Percentiles rank a stretch among this genome's conserved stretches.
phyloP scores from a whole-genome alignment of 2,797 vertebrate genomes.

The Eptatretus atami region DNA sequence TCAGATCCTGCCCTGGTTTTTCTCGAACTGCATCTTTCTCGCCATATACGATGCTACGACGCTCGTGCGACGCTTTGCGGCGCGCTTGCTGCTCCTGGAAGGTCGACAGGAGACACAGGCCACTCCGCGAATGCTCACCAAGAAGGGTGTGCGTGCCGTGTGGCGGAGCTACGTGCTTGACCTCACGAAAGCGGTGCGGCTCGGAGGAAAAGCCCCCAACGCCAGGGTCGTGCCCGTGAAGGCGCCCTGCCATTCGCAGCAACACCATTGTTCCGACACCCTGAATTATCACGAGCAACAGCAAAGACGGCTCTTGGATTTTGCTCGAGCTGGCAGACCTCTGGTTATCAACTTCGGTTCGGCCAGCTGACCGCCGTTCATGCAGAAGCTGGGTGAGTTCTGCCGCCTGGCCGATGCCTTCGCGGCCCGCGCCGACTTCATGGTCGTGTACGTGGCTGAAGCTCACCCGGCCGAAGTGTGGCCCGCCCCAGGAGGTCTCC shows the following conservation, averaged over 20 bases:
- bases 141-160: constrained; percentile 58
- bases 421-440: constrained; percentile 62
- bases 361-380: constrained; percentile 86
- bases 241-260: not conserved
- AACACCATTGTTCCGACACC: too few species aligned
- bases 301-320: constrained; percentile 48
- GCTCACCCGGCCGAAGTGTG: constrained; percentile 86
- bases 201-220: constrained; percentile 64
- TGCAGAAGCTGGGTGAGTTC: constrained; percentile 60
- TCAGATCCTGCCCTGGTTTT: constrained; percentile 78
- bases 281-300: constrained; percentile 10
- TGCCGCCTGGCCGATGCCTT: constrained; percentile 70
- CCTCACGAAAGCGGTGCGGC: constrained; percentile 76
- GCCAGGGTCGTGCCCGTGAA: constrained; percentile 34
- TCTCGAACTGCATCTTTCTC: constrained; percentile 85
- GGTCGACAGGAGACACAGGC: constrained; percentile 37
- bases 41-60: constrained; percentile 80
- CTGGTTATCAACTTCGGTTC: constrained; percentile 92
- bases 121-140: constrained; percentile 44
- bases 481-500: constrained; percentile 46
- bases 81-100: constrained; percentile 23
- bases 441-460: constrained; percentile 91
- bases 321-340: constrained; percentile 44
- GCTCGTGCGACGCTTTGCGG: constrained; percentile 54
- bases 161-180: constrained; percentile 91